Conservation (phyloP, 2,888 invertebrate species). For the Griposia aprilina region DNA sequence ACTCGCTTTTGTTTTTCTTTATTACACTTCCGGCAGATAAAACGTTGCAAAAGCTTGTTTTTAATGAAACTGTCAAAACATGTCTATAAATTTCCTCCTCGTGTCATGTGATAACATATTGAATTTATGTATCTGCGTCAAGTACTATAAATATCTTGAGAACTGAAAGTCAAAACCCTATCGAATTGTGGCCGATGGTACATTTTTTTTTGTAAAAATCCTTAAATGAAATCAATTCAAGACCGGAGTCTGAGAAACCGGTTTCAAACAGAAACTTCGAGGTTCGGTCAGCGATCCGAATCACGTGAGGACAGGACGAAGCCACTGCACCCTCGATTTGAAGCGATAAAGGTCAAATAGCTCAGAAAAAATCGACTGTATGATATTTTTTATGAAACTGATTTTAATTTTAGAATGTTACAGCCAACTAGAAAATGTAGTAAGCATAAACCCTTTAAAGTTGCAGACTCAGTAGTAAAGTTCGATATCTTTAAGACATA, state of each 20-base stretch:
- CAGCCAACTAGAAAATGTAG: not conserved
- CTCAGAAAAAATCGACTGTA: not conserved
- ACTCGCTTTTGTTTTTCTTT: conserved; percentile 19
- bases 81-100: conserved; percentile 32
- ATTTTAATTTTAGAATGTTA: not conserved
- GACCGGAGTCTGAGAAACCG: conserved; percentile 16
- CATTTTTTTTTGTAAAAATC: too few species aligned
- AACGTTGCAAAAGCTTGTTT: conserved; percentile 16
- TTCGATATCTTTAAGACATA: not conserved
- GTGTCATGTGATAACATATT: conserved; percentile 27
- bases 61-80: conserved; percentile 38
- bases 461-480: not conserved
- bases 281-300: conserved; percentile 32
- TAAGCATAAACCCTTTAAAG: not conserved
- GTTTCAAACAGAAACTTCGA: conserved; percentile 34
- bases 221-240: conserved; percentile 19
- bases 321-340: conserved; percentile 21
- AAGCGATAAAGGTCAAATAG: conserved; percentile 18
- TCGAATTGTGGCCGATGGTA: not conserved
- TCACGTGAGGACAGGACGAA: conserved; percentile 25
- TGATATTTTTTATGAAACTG: not conserved
- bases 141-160: conserved; percentile 15
- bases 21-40: conserved; percentile 15
- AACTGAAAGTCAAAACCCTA: not conserved
- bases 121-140: conserved; percentile 27